Evolutionary conservation across 2,113 vertebrate species (phyloP), one percentile per base, ranked within the genome.

Genomic region (Eulemur rufifrons): DNA sequence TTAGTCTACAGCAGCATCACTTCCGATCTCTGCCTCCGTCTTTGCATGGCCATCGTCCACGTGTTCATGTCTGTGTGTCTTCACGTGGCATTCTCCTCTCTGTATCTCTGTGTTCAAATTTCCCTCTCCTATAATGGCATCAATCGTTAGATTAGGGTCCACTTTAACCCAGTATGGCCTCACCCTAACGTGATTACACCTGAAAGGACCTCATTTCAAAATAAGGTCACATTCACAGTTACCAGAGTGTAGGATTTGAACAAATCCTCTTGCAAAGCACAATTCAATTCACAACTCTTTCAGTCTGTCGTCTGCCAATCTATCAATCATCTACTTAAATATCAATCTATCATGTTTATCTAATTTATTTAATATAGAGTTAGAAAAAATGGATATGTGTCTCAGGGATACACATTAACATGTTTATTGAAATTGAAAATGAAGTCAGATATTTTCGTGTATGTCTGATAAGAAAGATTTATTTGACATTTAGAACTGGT

Each of bases 371-470:
- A 88, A 59, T 88, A 61, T 39, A 89, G 4, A 95, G 23, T 61
- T 84, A 88, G 8, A 39, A 56, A 15, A 74, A 64, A 69, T 23
- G 80, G 11, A 27, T 12, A 0, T 56, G 6, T 78, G 25, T 54
- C 12, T 37, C 42, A 71, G 69, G 6, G 29, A 34, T 8, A 18
- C 5, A 47, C 54, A 47, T 64, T 82, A 90, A 7, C 27, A 59
- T 86, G 15, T 39, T 94, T 61, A 74, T 52, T 94, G n/a, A 82
- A 81, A 86, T 18, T 81, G 45, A 37, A 86, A 86, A 86, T 73
- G 27, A 91, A 37, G 17, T 47, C 17, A 50, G 20, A 18, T 68
- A 86, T 66, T 68, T 73, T 89, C 34, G 76, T 56, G 80, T 66
- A 52, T 77, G 74, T 52, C 4, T 86, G 13, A 68, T 73, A 69